Evolutionary conservation across 1,140 invertebrate species (phyloP).

Genomic region (Agrypnia vestita): DNA sequence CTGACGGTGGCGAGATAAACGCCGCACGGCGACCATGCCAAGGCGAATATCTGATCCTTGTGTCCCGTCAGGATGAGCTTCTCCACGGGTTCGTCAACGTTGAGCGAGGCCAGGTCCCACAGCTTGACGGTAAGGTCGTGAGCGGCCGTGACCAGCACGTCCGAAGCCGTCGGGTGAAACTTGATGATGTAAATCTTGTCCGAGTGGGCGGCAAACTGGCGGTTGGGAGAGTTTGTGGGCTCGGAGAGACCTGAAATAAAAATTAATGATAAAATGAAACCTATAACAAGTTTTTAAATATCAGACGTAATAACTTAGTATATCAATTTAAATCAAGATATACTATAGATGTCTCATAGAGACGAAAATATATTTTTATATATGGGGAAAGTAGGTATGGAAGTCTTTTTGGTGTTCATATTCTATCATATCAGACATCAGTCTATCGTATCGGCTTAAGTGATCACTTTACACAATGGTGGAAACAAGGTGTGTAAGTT

Average conservation of each 20-base stretch:
- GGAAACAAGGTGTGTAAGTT: too few species aligned
- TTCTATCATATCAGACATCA: too few species aligned
- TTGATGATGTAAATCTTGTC: conserved; percentile 94
- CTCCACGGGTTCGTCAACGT: conserved; percentile 51
- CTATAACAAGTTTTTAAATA: too few species aligned
- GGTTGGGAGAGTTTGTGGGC: conserved; percentile 74
- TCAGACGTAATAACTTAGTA: too few species aligned
- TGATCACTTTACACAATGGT: too few species aligned
- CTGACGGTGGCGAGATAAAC: conserved; percentile 88
- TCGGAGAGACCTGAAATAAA: conserved; percentile 69
- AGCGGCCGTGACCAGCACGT: conserved; percentile 89
- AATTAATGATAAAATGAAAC: too few species aligned
- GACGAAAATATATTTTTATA: too few species aligned
- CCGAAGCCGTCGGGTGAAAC: conserved; percentile 90
- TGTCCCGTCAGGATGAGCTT: conserved; percentile 78
- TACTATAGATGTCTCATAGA: too few species aligned
- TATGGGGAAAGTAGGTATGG: too few species aligned
- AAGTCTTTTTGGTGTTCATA: too few species aligned
- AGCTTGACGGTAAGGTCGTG: conserved; percentile 93
- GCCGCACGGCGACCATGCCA: conserved; percentile 94
- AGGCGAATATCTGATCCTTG: conserved; percentile 90
- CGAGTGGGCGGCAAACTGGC: conserved; percentile 84
- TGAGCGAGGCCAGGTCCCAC: conserved; percentile 80
- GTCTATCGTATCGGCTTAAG: too few species aligned
- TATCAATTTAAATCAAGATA: too few species aligned